These are phyloP conservation scores for Ornithorhynchus anatinus DNA, from an alignment of 2,113 vertebrate species.

Conservation along the genomic window DNA sequence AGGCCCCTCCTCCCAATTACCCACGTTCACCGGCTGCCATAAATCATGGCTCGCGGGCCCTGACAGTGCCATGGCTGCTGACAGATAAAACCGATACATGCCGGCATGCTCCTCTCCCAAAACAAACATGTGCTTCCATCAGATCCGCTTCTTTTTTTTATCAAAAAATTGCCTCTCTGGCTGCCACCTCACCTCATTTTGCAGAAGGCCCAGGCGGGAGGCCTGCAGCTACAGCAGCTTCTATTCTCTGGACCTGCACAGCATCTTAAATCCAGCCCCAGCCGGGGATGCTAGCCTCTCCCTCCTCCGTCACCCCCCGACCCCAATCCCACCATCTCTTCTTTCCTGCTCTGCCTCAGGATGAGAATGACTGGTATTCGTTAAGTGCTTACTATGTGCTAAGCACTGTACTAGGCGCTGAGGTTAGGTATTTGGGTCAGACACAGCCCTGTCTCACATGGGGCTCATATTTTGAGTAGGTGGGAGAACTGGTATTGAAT, in stretches of 20 bases:
- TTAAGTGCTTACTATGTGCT: no score
- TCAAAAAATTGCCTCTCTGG: conserved; percentile 69
- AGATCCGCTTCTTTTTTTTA: conserved; percentile 66
- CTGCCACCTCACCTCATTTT: conserved; percentile 61
- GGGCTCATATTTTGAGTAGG: no score
- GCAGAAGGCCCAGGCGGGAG: no score
- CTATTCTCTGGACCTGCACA: conserved; percentile 53
- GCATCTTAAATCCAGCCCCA: conserved; percentile 49
- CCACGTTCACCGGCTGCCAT: conserved; percentile 66
- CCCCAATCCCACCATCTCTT: no score
- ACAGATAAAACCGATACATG: conserved; percentile 67
- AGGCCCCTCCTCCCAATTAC: conserved; percentile 67
- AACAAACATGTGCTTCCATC: conserved; percentile 69
- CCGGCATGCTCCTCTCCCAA: conserved; percentile 59
- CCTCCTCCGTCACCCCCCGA: no score
- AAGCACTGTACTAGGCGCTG: no score
- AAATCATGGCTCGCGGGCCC: conserved; percentile 68
- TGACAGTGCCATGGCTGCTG: conserved; percentile 72
- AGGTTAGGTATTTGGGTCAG: no score
- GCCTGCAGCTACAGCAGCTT: conserved; percentile 42
- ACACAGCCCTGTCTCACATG: no score
- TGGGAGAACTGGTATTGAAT: no score
- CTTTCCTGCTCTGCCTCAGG: no score
- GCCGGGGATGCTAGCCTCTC: no score
- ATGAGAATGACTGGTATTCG: no score